A percentile compares a stretch with the other conserved stretches of the same genome.
Evolutionary conservation across 2,797 vertebrate species (phyloP).

Genomic region (Neosalanx taihuensis): DNA sequence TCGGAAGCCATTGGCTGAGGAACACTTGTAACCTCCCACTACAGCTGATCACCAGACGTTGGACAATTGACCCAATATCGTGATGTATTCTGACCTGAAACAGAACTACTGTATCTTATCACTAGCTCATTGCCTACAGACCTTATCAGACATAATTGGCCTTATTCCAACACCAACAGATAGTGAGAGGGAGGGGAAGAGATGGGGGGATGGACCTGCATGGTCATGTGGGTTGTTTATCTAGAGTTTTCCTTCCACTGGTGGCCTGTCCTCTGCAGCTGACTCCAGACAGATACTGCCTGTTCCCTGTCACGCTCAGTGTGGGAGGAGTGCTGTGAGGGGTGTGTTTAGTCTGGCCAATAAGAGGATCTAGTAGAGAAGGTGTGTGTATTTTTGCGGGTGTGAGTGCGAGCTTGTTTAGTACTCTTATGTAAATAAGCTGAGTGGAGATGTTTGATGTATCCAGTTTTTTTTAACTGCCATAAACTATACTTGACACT

Average conservation of each 20-base stretch:
- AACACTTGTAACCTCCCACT: background rate
- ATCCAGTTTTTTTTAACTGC: background rate
- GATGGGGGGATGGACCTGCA: background rate
- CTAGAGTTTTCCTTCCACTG: slow-evolving; percentile 7
- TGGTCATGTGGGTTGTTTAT: slow-evolving; percentile 6
- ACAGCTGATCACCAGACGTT: background rate
- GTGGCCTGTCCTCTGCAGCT: slow-evolving; percentile 26
- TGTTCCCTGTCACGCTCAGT: slow-evolving; percentile 45
- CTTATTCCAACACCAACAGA: background rate
- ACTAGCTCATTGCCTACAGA: background rate
- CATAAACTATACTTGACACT: background rate
- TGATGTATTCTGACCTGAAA: slow-evolving; percentile 30
- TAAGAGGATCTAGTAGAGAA: slow-evolving; percentile 42
- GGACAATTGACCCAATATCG: slow-evolving; percentile 1
- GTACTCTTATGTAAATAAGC: background rate
- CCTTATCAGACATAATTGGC: slow-evolving; percentile 23
- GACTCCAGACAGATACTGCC: slow-evolving; percentile 35
- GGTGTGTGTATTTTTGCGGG: slow-evolving; percentile 36
- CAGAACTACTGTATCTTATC: background rate
- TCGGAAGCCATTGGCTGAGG: background rate
- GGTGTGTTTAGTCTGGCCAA: slow-evolving; percentile 53
- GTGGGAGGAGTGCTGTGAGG: slow-evolving; percentile 23
- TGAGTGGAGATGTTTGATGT: background rate
- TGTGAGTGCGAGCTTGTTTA: slow-evolving; percentile 16
- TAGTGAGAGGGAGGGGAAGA: background rate